Base-by-base conservation (phyloP, 2,888 invertebrate genomes). In the Abrostola triplasia region DNA sequence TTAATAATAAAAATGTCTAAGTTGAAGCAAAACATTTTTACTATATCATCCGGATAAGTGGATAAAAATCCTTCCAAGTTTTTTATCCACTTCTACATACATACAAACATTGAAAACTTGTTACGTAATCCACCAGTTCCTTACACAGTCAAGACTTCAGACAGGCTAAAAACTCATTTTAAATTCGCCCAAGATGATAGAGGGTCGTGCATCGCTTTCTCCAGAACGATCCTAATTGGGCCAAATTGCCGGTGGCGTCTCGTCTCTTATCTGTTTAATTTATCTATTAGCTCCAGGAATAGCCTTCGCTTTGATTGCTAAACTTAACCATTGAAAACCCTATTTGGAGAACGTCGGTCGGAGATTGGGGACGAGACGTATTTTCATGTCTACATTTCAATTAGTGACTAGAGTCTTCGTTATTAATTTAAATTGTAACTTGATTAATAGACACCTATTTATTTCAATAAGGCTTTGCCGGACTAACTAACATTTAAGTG, bases 251-350 rank as follows among this genome's bases (percentile, higher is more conserved):
- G 77, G 76, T 85, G 86, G 85, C 86, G 84, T 83, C 83, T 81
- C 68, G 59, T 38, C 68, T 69, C 73, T 84, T 90, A 90, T 90
- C 89, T 84, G 81, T 88, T 88, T 89, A 88, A 90, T 90, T 89
- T 90, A 90, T 90, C 88, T 86, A 82, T 81, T 80, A 79, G 70
- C 76, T 83, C 76, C 79, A 76, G 81, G 81, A 87, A 85, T 84
- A 83, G 81, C 80, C 64, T 79, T 77, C 74, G 64, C 81, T 67
- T 79, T 81, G 82, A 84, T 80, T 80, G 63, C 71, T 76, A 70
- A 69, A 68, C 37, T 53, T 53, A 49, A 57, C 50, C 49, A 58
- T 44, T 70, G 36, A 64, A 55, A 52, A n/a, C 63, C 52, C 12
- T 71, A 70, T 54, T 59, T 58, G 55, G 54, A 47, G 10, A 70